These are phyloP conservation scores for Clamator glandarius DNA, from an alignment of 2,797 vertebrate genomes.

Conservation along the genomic window DNA sequence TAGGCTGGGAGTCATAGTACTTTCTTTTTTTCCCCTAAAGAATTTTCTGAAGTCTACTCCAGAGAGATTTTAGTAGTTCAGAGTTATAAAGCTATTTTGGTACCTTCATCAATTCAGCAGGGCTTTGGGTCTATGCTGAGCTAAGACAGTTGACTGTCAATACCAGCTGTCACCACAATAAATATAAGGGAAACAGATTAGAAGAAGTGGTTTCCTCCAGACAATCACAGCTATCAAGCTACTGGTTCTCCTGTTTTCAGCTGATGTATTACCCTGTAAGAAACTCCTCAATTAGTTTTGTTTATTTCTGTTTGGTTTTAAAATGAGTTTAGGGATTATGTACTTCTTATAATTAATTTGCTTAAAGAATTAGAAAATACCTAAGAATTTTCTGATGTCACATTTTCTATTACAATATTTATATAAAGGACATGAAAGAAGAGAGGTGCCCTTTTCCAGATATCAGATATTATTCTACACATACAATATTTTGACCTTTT, in stretches of 20 bases:
- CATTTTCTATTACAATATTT: neutral
- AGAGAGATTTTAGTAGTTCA: neutral
- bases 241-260: neutral
- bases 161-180: neutral
- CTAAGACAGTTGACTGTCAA: neutral
- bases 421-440: neutral
- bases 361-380: neutral
- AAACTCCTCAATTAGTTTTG: neutral
- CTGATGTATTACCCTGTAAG: neutral
- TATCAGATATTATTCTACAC: neutral
- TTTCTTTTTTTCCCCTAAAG: neutral
- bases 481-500: neutral
- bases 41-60: neutral
- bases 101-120: neutral
- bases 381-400: neutral
- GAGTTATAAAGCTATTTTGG: neutral
- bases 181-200: neutral
- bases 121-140: neutral
- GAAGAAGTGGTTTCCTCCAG: neutral
- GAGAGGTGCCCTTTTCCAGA: neutral
- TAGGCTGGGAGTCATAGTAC: neutral
- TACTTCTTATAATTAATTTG: neutral
- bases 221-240: neutral
- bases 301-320: neutral
- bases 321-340: neutral